Evolutionary conservation across 35 echinoderm and acorn worm genomes (phyloP).

Genomic region (Eucidaris tribuloides): DNA sequence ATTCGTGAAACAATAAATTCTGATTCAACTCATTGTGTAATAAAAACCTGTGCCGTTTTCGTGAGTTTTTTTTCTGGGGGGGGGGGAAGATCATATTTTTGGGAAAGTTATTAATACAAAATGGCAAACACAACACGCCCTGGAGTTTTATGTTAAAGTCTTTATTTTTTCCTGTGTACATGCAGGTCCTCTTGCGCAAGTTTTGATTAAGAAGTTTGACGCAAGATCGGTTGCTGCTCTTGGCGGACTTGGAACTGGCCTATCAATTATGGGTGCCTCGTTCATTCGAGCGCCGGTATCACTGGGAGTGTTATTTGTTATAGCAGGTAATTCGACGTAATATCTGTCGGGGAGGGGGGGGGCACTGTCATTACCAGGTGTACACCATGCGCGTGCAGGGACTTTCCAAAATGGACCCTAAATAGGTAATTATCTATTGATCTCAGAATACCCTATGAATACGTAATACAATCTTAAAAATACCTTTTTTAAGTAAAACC

Average conservation of each 20-base stretch:
- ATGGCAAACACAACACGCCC: no score
- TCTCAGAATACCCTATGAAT: not conserved
- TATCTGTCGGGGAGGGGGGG: not conserved
- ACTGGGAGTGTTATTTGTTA: not conserved
- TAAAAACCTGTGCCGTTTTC: no score
- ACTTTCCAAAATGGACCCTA: not conserved
- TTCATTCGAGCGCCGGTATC: not conserved
- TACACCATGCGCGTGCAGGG: no score
- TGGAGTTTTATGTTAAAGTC: no score
- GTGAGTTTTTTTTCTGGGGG: no score
- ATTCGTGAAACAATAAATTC: no score
- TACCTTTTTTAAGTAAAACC: no score
- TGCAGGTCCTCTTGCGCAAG: slow-evolving; percentile 5
- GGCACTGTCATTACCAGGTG: not conserved
- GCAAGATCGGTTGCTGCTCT: not conserved
- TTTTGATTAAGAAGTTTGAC: not conserved
- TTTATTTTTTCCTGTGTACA: no score
- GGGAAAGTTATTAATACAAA: no score
- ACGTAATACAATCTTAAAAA: not conserved
- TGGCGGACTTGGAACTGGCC: not conserved
- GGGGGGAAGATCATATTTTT: no score
- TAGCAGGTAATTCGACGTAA: not conserved
- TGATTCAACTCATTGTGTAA: no score
- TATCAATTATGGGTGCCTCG: not conserved
- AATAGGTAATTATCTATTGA: not conserved